Evolutionary conservation across 2,888 invertebrate species (phyloP), one percentile per base, ranked within the genome.

Genomic region (Melanophora roralis): DNA sequence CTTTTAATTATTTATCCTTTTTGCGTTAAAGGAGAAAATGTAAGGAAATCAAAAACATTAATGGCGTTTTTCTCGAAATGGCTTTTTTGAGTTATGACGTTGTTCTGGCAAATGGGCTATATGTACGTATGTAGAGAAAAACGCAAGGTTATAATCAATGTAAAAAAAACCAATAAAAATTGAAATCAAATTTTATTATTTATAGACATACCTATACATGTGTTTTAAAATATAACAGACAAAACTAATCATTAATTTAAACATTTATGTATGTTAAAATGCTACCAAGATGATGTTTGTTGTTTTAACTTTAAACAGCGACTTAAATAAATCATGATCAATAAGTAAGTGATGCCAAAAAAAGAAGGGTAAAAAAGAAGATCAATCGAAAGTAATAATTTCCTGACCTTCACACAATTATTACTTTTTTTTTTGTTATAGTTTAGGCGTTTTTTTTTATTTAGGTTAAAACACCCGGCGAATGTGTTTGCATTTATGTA

Each of bases 331-430:
- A 38, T 57, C 49, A 40, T 40, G 49, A 34, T 65, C 16, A 49
- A 36, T 51, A 34, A 47, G 16, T 16, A 6, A 23, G 6, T 27
- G 38, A 57, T 43, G 40, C 14, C 19, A n/a, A 73, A 47, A 57
- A 40, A 59, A 43, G 12, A 57, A 47, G 45, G 45, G 11, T 43
- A 34, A 38, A 65, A 21, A 40, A 40, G 36, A 53, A 47, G 74
- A 45, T 32, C 19, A 43, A 9, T 45, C 16, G 40, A 47, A 67
- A 53, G 27, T 53, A 60, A 67, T 73, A 73, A 78, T 68, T 43
- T 62, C 40, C 32, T 62, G 78, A 74, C 78, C 78, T 78, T 78
- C 68, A 74, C 73, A 78, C 68, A 68, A 47, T 53, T 60, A 27
- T 27, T 59, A 9, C 0, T 11, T 11, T 43, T 21, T 40, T 60